Evolutionary conservation across 2,797 vertebrate genomes (phyloP).

Genomic region (Champsocephalus esox): DNA sequence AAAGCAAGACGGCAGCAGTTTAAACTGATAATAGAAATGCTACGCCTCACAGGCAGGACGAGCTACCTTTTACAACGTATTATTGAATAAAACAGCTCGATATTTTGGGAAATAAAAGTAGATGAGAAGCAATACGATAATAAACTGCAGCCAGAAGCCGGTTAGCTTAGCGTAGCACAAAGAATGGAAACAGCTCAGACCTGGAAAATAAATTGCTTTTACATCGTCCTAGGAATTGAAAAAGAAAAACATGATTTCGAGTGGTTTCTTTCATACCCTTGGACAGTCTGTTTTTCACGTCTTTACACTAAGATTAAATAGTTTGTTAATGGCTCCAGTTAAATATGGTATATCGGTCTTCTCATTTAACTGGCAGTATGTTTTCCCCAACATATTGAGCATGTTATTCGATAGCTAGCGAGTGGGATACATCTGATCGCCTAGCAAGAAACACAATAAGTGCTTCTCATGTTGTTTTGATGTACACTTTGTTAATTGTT

Average conservation of each 20-base stretch:
- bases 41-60: not conserved
- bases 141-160: not conserved
- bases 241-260: not conserved
- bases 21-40: conserved; percentile 5
- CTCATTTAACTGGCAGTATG: too few species aligned
- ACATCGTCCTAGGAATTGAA: not conserved
- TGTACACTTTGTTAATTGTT: not conserved
- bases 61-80: not conserved
- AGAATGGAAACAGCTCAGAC: not conserved
- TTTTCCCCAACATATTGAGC: too few species aligned
- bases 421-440: not conserved
- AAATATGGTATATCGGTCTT: too few species aligned
- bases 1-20: not conserved
- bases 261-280: not conserved
- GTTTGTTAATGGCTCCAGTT: not conserved
- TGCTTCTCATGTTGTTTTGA: not conserved
- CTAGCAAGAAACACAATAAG: not conserved
- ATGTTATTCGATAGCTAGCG: not conserved
- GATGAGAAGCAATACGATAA: not conserved
- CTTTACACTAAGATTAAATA: conserved; percentile 7
- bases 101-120: not conserved
- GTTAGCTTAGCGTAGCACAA: not conserved
- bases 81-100: not conserved
- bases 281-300: not conserved
- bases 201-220: not conserved